These are phyloP conservation scores for Sphaeramia orbicularis DNA, from an alignment of 2,797 vertebrate genomes.

Conservation along the genomic window DNA sequence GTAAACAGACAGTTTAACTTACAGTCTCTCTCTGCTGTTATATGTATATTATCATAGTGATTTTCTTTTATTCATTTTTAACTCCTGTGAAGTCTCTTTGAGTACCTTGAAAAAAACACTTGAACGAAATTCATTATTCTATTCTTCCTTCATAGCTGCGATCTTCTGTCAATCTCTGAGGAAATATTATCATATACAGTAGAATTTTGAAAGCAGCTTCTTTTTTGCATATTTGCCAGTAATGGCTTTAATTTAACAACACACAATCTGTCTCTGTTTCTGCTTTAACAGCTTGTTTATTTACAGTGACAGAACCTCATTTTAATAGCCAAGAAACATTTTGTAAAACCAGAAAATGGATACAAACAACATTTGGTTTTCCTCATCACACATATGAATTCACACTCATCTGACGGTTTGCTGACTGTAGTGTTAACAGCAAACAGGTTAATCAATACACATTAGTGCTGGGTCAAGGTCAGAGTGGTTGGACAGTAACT, in stretches of 20 bases:
- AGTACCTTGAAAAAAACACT: no score
- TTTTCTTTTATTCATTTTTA: no score
- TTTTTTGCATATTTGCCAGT: not conserved
- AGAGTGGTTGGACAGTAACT: slow-evolving; percentile 16
- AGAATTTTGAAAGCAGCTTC: not conserved
- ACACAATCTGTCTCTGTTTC: slow-evolving; percentile 18
- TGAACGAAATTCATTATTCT: no score
- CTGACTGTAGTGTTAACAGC: slow-evolving; percentile 20
- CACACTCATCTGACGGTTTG: slow-evolving; percentile 37
- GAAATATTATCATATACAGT: no score
- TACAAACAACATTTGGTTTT: not conserved
- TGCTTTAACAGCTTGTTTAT: slow-evolving; percentile 20
- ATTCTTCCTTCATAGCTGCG: not conserved
- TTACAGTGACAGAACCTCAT: slow-evolving; percentile 9
- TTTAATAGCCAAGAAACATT: slow-evolving; percentile 16
- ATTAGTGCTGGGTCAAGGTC: slow-evolving; percentile 44
- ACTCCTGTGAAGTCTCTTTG: no score
- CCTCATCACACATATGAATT: not conserved
- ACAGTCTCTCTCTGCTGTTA: no score
- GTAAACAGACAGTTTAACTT: no score
- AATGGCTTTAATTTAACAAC: slow-evolving; percentile 9
- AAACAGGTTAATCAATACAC: slow-evolving; percentile 56
- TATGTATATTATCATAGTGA: no score
- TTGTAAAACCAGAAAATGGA: slow-evolving; percentile 12
- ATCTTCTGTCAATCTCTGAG: not conserved